Evolutionary conservation across 92 coral and sea anemone genomes (phyloP), one percentile per base, ranked within the genome.

Genomic region (Porites cylindrica): DNA sequence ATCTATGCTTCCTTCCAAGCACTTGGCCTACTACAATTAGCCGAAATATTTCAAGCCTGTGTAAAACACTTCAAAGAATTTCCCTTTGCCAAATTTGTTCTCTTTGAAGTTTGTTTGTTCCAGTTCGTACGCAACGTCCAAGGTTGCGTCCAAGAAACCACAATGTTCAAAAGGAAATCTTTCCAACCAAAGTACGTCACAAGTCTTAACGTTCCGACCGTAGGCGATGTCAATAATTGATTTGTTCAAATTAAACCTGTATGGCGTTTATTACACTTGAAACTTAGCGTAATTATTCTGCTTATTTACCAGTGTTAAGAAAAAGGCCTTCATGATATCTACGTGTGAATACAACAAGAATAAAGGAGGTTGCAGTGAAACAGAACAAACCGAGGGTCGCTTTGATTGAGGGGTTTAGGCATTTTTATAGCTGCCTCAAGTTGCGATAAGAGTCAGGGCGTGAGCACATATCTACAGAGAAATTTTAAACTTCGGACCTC

Each of bases 51-150:
- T 78, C 21, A 85, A 21, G 70, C 69, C 77, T 76, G 89, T 54
- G 56, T 77, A 67, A 38, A 85, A 85, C 43, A 74, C 72, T 76
- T 85, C 52, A 19, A 85, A 85, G 83, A 77, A 85, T 77, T 85
- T 85, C 89, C 89, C 89, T 77, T 85, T 29, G 68, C 69, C 69
- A 85, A 77, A 77, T 21, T 63, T 69, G 59, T 66, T 61, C 18
- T 62, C 8, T 66, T 19, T 53, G 53, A 47, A 51, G 68, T 85
- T 85, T 83, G 80, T 73, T 53, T 61, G 80, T 20, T 52, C 50
- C 26, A 26, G 8, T 70, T 70, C 53, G 21, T 54, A 60, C 38
- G 59, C 58, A 19, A 38, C 47, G 47, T 38, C 47, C 47, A 38
- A 38, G 47, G 47, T 4, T 38, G 47, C 47, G 47, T 38, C 47